A percentile compares a stretch with the other conserved stretches of the same genome.
Evolutionary conservation across 2,797 vertebrate species (phyloP).

Genomic region (Eulemur albifrons): DNA sequence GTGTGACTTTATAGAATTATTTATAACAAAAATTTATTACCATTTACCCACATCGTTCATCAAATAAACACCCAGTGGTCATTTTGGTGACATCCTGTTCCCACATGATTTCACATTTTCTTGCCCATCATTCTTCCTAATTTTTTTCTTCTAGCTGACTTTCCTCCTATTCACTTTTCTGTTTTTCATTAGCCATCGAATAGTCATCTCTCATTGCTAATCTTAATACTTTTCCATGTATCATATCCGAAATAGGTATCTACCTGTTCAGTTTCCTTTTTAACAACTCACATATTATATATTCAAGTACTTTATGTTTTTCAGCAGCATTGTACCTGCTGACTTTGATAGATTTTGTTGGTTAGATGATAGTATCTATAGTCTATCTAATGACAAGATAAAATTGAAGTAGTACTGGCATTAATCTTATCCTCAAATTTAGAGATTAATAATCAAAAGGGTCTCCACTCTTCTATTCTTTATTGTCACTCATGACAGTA

Average conservation of each 20-base stretch:
- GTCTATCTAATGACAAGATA: not conserved
- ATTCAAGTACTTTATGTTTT: not conserved
- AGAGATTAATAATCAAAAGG: not conserved
- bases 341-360: not conserved
- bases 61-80: not conserved
- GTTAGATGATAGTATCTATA: not conserved
- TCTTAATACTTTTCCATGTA: not conserved
- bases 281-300: not conserved
- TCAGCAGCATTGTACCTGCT: not conserved
- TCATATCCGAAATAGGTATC: not conserved
- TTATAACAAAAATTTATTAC: not conserved
- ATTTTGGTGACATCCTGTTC: not conserved
- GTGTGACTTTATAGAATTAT: not conserved
- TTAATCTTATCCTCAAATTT: conserved; percentile 11
- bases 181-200: not conserved
- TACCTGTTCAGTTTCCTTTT: not conserved
- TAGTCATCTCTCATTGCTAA: not conserved
- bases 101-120: not conserved
- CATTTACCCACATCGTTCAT: not conserved
- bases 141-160: not conserved
- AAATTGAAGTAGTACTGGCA: not conserved
- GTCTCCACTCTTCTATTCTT: not conserved
- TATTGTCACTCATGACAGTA: not conserved
- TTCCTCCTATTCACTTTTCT: not conserved
- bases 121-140: not conserved